A percentile compares a stretch with the other conserved stretches of the same genome.
Evolutionary conservation across 1,140 invertebrate species (phyloP).

Genomic region (Drosophila nigromelanica): DNA sequence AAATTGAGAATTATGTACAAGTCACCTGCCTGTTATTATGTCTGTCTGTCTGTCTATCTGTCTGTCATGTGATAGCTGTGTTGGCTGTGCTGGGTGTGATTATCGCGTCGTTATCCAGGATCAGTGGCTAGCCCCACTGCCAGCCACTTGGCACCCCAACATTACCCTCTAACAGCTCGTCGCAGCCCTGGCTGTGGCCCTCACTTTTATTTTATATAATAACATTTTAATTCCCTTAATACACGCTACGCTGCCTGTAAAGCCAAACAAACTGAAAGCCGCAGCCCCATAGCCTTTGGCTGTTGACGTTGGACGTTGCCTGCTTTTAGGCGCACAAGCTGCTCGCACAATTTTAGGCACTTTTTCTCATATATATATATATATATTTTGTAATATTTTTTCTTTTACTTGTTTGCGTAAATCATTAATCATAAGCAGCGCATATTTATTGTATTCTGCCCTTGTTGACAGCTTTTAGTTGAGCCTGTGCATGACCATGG

Average conservation of each 20-base stretch:
- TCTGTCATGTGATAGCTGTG: conserved; percentile 53
- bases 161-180: background rate
- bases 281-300: conserved; percentile 30
- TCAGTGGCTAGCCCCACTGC: conserved; percentile 57
- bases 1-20: conserved; percentile 72
- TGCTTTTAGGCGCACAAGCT: conserved; percentile 58
- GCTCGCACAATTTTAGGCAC: conserved; percentile 38
- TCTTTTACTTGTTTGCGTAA: conserved; percentile 58
- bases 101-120: conserved; percentile 80
- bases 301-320: conserved; percentile 37
- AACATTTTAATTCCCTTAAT: conserved; percentile 83
- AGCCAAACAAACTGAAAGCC: conserved; percentile 68
- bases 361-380: conserved; percentile 11
- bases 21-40: conserved; percentile 57
- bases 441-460: conserved; percentile 74
- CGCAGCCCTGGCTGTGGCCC: conserved; percentile 12
- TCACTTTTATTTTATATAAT: conserved; percentile 71
- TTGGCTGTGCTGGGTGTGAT: conserved; percentile 64
- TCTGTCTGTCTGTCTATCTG: conserved; percentile 6
- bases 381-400: conserved; percentile 13
- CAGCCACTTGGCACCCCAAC: conserved; percentile 28
- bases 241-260: conserved; percentile 76
- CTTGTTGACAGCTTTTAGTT: conserved; percentile 76
- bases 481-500: conserved; percentile 33
- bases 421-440: conserved; percentile 78